Evolutionary conservation across 2,888 invertebrate genomes (phyloP).

Genomic region (Danaus chrysippus): DNA sequence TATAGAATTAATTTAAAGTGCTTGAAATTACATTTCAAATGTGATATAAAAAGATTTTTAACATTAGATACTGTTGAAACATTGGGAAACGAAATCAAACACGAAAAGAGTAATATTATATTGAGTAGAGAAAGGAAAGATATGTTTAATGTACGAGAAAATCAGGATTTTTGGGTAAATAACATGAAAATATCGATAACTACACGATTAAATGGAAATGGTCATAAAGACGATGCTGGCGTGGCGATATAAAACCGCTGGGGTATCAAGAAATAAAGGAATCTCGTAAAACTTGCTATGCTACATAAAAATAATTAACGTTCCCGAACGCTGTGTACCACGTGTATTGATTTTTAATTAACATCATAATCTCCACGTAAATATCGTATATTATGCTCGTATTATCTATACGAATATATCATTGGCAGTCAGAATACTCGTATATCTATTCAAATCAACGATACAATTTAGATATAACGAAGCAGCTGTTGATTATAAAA

Average conservation of each 20-base stretch:
- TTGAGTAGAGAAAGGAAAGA: slow-evolving; percentile 21
- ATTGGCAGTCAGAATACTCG: too few relatives aligned
- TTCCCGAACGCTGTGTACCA: slow-evolving; percentile 32
- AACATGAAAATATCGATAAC: slow-evolving; percentile 54
- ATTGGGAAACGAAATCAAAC: too few relatives aligned
- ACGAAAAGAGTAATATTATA: not conserved
- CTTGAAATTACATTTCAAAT: too few relatives aligned
- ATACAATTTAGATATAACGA: not conserved
- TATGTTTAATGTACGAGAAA: slow-evolving; percentile 37
- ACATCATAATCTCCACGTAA: too few relatives aligned
- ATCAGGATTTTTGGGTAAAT: slow-evolving; percentile 55
- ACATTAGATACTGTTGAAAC: too few relatives aligned
- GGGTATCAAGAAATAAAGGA: slow-evolving; percentile 52
- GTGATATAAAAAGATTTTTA: too few relatives aligned
- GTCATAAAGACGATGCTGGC: slow-evolving; percentile 54
- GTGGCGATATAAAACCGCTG: slow-evolving; percentile 48
- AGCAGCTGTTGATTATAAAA: too few relatives aligned
- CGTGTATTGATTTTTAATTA: slow-evolving; percentile 19
- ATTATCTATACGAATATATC: too few relatives aligned
- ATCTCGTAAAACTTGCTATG: slow-evolving; percentile 42
- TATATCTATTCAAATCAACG: too few relatives aligned
- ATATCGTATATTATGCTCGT: not conserved
- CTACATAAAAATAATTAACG: slow-evolving; percentile 45
- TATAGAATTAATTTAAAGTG: too few relatives aligned
- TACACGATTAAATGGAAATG: slow-evolving; percentile 47